Evolutionary conservation across 2,888 invertebrate species (phyloP).

Genomic region (Cremastobaeus sp.): DNA sequence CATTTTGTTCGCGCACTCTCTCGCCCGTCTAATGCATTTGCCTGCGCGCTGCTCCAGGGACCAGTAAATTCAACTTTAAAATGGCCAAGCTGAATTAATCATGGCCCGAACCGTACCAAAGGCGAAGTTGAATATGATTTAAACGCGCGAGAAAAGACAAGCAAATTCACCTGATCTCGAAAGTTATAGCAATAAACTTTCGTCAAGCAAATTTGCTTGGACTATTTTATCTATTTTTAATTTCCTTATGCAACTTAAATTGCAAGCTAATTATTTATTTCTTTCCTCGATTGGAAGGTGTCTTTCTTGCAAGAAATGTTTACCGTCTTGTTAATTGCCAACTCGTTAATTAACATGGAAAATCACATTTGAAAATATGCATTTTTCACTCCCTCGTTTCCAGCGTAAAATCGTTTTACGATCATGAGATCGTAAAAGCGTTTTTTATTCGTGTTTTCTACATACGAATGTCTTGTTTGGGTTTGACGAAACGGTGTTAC

Average conservation of each 20-base stretch:
- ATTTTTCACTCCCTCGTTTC: too few relatives aligned
- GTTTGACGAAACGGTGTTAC: constrained; percentile 29
- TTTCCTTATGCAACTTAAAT: too few relatives aligned
- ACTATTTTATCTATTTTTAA: too few relatives aligned
- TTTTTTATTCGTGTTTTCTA: background rate
- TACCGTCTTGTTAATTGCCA: too few relatives aligned
- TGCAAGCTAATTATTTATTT: too few relatives aligned
- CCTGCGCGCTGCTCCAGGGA: constrained; percentile 1
- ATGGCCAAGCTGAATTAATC: constrained; percentile 18
- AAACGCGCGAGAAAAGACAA: constrained; percentile 1
- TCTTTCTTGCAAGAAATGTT: too few relatives aligned
- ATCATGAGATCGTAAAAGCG: background rate
- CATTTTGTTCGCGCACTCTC: constrained; percentile 6
- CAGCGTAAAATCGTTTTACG: background rate
- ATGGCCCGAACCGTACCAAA: background rate
- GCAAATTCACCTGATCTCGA: background rate
- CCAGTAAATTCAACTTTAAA: constrained; percentile 16
- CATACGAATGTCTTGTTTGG: constrained; percentile 31
- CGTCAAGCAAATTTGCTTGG: too few relatives aligned
- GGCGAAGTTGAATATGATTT: constrained; percentile 7
- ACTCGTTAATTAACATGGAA: too few relatives aligned
- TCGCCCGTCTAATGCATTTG: constrained; percentile 9
- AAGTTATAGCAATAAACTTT: background rate
- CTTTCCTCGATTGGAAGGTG: too few relatives aligned
- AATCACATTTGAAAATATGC: too few relatives aligned